phyloP scores from a whole-genome alignment of 2,113 vertebrate genomes.

The Amblyornis subalaris region DNA sequence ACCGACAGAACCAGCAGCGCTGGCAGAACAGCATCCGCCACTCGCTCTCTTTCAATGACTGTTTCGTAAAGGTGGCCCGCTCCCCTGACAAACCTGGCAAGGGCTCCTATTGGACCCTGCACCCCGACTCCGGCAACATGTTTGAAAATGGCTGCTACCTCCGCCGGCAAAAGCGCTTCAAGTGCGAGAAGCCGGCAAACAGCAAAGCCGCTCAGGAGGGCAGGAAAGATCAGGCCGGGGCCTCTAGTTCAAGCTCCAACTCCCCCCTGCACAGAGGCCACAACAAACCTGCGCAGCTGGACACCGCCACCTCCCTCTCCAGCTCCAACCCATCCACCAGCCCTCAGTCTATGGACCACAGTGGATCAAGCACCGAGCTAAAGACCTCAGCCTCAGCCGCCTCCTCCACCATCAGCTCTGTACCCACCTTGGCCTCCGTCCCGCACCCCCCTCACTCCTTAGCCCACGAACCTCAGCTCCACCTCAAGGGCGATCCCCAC shows the following conservation, averaged over 20 bases:
- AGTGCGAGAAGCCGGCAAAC: constrained; percentile 85
- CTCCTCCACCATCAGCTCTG: constrained; percentile 72
- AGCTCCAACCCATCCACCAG: constrained; percentile 73
- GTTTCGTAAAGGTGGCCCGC: constrained; percentile 95
- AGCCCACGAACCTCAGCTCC: constrained; percentile 88
- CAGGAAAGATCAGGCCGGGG: constrained; percentile 66
- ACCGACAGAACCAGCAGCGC: constrained; percentile 96
- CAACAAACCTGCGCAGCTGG: constrained; percentile 76
- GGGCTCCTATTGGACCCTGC: constrained; percentile 96
- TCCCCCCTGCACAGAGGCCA: constrained; percentile 78
- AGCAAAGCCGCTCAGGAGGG: constrained; percentile 73
- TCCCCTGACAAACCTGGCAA: constrained; percentile 97
- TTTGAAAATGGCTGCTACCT: constrained; percentile 98
- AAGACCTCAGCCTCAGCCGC: constrained; percentile 78
- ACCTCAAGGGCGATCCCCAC: constrained; percentile 93
- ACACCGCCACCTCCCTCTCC: constrained; percentile 71
- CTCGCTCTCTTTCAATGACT: constrained; percentile 97
- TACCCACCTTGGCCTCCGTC: constrained; percentile 79
- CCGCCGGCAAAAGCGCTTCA: constrained; percentile 96
- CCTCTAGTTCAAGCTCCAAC: constrained; percentile 64
- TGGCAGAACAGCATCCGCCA: constrained; percentile 99
- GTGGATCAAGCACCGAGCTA: constrained; percentile 76
- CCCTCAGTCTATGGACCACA: constrained; percentile 80
- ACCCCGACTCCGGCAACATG: constrained; percentile 98
- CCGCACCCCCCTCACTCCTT: constrained; percentile 80